Conservation (phyloP, 2,797 vertebrate genomes). For the Tachyglossus aculeatus region DNA sequence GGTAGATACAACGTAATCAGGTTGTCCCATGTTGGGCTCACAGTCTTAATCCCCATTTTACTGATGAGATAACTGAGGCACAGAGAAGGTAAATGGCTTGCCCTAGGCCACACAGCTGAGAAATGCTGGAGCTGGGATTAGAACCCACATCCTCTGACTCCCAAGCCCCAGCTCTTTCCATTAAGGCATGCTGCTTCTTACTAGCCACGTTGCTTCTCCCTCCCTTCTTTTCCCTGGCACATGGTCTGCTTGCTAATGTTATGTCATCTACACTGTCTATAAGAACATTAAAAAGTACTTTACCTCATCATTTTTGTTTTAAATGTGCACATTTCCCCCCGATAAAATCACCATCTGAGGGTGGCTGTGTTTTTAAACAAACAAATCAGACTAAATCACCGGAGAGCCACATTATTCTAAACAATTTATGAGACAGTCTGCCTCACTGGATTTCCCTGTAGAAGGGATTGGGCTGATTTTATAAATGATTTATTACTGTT, state of each 20-base stretch:
- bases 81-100: not conserved
- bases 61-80: not conserved
- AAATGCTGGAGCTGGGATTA: not conserved
- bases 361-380: constrained; percentile 50
- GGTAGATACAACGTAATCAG: too few species aligned
- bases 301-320: constrained; percentile 37
- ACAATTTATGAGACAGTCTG: constrained; percentile 76
- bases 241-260: not conserved
- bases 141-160: not conserved
- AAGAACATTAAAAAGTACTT: constrained; percentile 14
- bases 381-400: constrained; percentile 66
- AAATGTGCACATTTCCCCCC: not conserved
- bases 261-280: not conserved
- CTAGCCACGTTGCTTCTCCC: fast-evolving
- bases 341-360: constrained; percentile 36
- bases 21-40: too few species aligned
- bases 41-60: not conserved
- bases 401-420: constrained; percentile 67
- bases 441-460: constrained; percentile 65
- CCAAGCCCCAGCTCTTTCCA: not conserved
- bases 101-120: not conserved
- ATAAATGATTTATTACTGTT: constrained; percentile 76
- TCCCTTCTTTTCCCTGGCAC: not conserved
- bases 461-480: constrained; percentile 64
- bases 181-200: fast-evolving